A percentile compares a stretch with the other conserved stretches of the same genome.
Conservation (phyloP, 2,888 invertebrate genomes). For the Ametastegia equiseti region DNA sequence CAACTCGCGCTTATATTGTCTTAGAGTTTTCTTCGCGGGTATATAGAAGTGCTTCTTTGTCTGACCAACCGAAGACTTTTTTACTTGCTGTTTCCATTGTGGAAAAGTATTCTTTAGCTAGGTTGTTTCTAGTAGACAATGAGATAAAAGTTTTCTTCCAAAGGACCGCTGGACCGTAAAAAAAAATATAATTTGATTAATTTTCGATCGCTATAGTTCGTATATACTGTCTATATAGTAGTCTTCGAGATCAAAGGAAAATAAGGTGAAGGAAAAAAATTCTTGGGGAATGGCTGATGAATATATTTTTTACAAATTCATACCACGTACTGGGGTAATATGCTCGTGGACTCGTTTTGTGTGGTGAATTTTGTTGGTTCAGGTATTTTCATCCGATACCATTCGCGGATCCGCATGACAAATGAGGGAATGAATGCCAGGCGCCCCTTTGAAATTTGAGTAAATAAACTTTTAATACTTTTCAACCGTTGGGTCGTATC, state of each 20-base stretch:
- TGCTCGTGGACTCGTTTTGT: too few relatives aligned
- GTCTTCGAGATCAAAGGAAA: not conserved
- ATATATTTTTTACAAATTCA: not conserved
- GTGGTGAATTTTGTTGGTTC: not conserved
- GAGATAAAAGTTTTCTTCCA: not conserved
- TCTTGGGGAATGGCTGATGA: not conserved
- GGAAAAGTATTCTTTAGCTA: not conserved
- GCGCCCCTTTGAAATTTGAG: not conserved
- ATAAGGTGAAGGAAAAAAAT: not conserved
- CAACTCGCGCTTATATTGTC: too few relatives aligned
- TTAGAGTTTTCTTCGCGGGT: not conserved
- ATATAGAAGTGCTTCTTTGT: not conserved
- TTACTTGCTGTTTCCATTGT: not conserved
- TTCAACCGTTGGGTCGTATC: not conserved
- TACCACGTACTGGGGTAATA: too few relatives aligned
- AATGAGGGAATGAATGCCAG: not conserved
- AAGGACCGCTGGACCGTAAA: not conserved
- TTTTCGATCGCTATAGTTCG: not conserved
- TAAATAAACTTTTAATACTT: constrained; percentile 17
- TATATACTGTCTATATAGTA: not conserved
- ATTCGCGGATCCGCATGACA: not conserved
- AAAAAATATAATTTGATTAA: not conserved
- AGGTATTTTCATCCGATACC: not conserved
- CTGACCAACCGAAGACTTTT: not conserved
- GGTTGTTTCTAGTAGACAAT: not conserved